Conservation (phyloP, 2,113 vertebrate species). For the Halcyon malimbica region DNA sequence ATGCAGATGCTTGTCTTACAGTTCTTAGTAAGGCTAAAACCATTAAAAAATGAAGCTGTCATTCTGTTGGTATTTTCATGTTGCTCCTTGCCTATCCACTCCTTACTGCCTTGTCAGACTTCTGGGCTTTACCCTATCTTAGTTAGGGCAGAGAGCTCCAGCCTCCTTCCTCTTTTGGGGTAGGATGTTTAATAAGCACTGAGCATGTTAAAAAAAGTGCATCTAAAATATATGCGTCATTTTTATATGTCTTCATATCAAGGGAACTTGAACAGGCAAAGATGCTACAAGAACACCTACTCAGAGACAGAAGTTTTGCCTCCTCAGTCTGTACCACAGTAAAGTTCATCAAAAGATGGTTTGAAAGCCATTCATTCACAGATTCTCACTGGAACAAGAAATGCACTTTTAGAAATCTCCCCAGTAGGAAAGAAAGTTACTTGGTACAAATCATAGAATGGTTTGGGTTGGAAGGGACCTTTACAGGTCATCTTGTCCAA, state of each 20-base stretch:
- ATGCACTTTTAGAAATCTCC: not conserved
- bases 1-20: not conserved
- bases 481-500: not conserved
- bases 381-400: not conserved
- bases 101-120: not conserved
- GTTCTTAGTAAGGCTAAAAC: not conserved
- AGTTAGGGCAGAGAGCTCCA: not conserved
- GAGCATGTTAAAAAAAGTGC: accelerated
- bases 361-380: not conserved
- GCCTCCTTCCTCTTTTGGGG: not conserved
- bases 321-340: not conserved
- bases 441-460: not conserved
- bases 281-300: not conserved
- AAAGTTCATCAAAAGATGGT: not conserved
- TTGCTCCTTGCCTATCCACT: not conserved
- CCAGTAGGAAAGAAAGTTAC: not conserved
- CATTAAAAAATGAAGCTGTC: not conserved
- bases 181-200: not conserved
- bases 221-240: accelerated
- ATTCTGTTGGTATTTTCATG: not conserved
- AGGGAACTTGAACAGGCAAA: not conserved
- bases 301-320: not conserved
- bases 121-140: not conserved
- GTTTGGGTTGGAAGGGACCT: not conserved
- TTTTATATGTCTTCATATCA: not conserved